Evolutionary conservation across 2,113 vertebrate genomes (phyloP).

Genomic region (Zootoca vivipara): DNA sequence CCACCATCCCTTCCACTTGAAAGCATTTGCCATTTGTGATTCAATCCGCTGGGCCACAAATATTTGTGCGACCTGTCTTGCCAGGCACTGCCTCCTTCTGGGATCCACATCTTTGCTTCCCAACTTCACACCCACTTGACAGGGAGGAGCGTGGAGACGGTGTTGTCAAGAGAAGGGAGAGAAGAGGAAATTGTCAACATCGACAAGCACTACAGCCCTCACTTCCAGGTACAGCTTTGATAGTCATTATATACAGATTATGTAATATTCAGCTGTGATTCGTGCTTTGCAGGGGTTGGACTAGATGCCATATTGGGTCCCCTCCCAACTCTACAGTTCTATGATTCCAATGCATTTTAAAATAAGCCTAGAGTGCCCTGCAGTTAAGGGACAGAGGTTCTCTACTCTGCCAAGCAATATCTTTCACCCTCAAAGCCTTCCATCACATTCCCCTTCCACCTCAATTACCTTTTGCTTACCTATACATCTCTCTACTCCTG

Average conservation of each 20-base stretch:
- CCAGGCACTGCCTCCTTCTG: conserved; percentile 84
- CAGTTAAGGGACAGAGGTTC: not conserved
- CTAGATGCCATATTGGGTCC: too few relatives aligned
- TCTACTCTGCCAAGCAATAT: not conserved
- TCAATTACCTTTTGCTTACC: not conserved
- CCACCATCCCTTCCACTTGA: too few relatives aligned
- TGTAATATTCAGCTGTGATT: too few relatives aligned
- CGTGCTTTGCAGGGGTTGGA: too few relatives aligned
- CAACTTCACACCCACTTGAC: conserved; percentile 97
- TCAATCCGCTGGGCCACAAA: not conserved
- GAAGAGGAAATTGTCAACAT: conserved; percentile 85
- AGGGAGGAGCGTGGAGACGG: conserved; percentile 84
- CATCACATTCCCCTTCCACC: not conserved
- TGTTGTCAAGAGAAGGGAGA: conserved; percentile 78
- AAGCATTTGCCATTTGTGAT: too few relatives aligned
- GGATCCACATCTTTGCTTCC: conserved; percentile 92
- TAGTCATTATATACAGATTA: too few relatives aligned
- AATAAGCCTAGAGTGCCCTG: not conserved
- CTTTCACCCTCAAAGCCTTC: too few relatives aligned
- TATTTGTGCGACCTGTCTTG: not conserved
- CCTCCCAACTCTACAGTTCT: too few relatives aligned
- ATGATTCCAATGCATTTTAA: not conserved
- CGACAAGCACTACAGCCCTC: conserved; percentile 93
- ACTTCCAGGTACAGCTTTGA: conserved; percentile 86
- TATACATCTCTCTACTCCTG: rapidly evolving